Evolutionary conservation across 2,797 vertebrate genomes (phyloP).

Genomic region (Enteromius paludinosus): DNA sequence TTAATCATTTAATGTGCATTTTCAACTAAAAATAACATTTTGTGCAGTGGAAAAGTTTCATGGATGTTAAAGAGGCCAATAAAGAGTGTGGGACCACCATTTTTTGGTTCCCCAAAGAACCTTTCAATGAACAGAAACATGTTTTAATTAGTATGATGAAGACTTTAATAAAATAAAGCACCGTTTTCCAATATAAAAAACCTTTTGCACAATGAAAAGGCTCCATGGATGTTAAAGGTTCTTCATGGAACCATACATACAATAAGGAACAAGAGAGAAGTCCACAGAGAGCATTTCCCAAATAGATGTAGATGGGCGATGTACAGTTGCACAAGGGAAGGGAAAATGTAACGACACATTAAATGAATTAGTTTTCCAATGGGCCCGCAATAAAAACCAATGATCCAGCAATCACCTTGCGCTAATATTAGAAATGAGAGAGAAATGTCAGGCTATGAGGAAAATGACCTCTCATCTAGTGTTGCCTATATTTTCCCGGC

Average conservation of each 20-base stretch:
- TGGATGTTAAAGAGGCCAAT: background rate
- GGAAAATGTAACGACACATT: constrained; percentile 60
- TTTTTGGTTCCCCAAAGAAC: background rate
- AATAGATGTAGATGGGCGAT: constrained; percentile 26
- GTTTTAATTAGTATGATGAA: background rate
- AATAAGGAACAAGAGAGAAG: constrained; percentile 1
- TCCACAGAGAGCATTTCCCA: constrained; percentile 39
- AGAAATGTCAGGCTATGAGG: constrained; percentile 75
- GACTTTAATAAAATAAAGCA: background rate
- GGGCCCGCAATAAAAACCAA: constrained; percentile 62
- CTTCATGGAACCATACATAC: background rate
- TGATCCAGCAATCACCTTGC: constrained; percentile 63
- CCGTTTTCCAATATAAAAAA: background rate
- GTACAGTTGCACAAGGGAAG: constrained; percentile 36
- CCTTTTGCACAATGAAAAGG: background rate
- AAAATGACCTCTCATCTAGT: constrained; percentile 76
- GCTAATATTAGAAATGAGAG: constrained; percentile 64
- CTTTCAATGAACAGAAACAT: background rate
- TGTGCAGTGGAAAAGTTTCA: background rate
- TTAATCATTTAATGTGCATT: background rate
- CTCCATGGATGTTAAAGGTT: background rate
- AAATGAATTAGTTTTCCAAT: constrained; percentile 68
- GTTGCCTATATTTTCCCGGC: constrained; percentile 41
- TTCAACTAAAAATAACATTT: too few species aligned
- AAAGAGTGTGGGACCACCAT: background rate